A percentile compares a stretch with the other conserved stretches of the same genome.
Conservation (phyloP, 92 coral and sea anemone genomes). For the Siderastrea siderea region DNA sequence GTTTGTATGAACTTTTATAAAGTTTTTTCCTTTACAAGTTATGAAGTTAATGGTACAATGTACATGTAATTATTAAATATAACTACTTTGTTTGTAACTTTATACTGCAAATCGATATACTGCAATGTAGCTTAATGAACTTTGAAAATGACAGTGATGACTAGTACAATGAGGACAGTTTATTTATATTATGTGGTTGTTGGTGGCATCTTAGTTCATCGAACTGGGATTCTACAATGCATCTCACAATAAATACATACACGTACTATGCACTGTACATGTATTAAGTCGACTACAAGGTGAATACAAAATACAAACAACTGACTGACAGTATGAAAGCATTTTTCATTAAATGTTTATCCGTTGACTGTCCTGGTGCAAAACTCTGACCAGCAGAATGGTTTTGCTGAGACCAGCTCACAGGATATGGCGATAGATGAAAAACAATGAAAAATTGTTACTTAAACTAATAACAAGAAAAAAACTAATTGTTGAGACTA, state of each 20-base stretch:
- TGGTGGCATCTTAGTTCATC: no score
- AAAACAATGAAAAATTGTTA: no score
- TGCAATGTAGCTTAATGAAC: no score
- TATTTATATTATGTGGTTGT: no score
- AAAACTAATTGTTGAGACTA: neutral
- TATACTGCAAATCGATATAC: no score
- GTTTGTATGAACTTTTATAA: neutral
- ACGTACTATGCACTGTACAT: no score
- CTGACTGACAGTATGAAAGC: neutral
- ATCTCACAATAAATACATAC: no score
- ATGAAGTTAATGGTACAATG: neutral
- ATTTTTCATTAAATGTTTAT: neutral
- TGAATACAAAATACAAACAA: neutral
- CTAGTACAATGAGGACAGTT: no score
- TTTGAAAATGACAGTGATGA: no score
- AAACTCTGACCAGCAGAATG: slow-evolving; percentile 11
- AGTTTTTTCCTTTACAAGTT: neutral
- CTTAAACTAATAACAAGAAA: neutral
- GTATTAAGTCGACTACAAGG: neutral
- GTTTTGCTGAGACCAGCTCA: slow-evolving; percentile 41
- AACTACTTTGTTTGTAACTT: no score
- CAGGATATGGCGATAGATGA: neutral
- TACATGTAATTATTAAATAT: no score
- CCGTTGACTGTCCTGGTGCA: slow-evolving; percentile 9
- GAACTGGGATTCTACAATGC: no score